Evolutionary conservation across 1,140 invertebrate species (phyloP), one percentile per base, ranked within the genome.

Genomic region (Steinernema khuongi): DNA sequence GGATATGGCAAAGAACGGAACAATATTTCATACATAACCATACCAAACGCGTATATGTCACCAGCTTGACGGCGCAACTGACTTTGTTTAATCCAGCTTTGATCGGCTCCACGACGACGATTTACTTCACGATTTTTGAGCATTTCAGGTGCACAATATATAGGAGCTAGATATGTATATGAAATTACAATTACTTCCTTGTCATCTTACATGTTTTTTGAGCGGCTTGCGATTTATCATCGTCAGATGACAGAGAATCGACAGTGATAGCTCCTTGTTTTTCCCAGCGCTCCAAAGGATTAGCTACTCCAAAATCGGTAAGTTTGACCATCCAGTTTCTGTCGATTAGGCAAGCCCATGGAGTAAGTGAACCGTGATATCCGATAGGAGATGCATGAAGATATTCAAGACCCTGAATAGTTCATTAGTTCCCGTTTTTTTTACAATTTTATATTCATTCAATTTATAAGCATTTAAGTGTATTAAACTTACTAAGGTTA

Each of bases 21-120:
- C 11, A 85, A 67, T 66, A 83, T 85, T 50, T 84, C 83, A 71
- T 84, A 84, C 83, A 85, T 84, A 18, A 84, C 81, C 74, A 83
- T 83, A 22, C 82, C 82, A 41, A 85, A 84, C 1, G 80, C 77
- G 68, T 84, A 84, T 60, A 84, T 85, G 32, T 84, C 82, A 41
- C 74, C 76, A n/a, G 79, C 73, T 44, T 85, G 79, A 44, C 79
- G 44, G 11, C 82, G 74, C 17, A 22, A 74, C n/a, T 19, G 22
- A 19, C 68, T 41, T 22, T 80, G 67, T 70, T 76, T 72, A 22
- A 77, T 30, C 72, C 74, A 77, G 44, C 14, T 66, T 69, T 75
- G 78, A 70, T 78, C 77, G 68, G 72, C 68, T 60, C 74, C 71
- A 41, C 77, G 68, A 31, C 60, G 67, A 19, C 41, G 68, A 33